Evolutionary conservation across 2,888 invertebrate species (phyloP).

Genomic region (Miltochrista miniata): DNA sequence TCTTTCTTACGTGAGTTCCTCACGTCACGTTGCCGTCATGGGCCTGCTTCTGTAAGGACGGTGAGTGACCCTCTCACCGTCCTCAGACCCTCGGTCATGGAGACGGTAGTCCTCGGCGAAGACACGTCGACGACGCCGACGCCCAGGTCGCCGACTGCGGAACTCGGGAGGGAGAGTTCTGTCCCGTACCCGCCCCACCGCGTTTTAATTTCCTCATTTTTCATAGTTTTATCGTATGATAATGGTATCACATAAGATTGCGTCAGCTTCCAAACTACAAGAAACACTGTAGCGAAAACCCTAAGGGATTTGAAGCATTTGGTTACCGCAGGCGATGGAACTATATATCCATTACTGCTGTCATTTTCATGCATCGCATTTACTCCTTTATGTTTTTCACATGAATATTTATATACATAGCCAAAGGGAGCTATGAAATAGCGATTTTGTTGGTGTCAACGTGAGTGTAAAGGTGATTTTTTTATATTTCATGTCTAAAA

Average conservation of each 20-base stretch:
- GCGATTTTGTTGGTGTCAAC: conserved; percentile 9
- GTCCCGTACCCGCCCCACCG: too few species aligned
- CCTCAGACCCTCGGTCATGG: too few species aligned
- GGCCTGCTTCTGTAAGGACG: too few species aligned
- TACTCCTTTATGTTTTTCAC: conserved; percentile 25
- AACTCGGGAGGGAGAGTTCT: too few species aligned
- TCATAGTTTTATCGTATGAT: conserved; percentile 7
- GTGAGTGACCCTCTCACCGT: too few species aligned
- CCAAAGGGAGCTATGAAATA: too few species aligned
- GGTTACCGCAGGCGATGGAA: conserved; percentile 27
- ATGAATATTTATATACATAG: conserved; percentile 27
- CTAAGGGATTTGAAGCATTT: conserved; percentile 27
- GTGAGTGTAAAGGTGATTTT: too few species aligned
- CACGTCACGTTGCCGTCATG: too few species aligned
- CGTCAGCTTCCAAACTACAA: conserved; percentile 18
- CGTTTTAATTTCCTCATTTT: conserved; percentile 8
- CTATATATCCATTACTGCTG: conserved; percentile 26
- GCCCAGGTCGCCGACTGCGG: too few species aligned
- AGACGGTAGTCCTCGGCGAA: too few species aligned
- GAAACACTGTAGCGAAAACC: conserved; percentile 23
- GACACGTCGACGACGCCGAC: too few species aligned
- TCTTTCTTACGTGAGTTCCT: too few species aligned
- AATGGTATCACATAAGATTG: conserved; percentile 2
- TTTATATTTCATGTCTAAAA: neutral
- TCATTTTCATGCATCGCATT: conserved; percentile 29